A percentile compares a stretch with the other conserved stretches of the same genome.
phyloP scores from a whole-genome alignment of 2,113 vertebrate species.

The Ophiodon elongatus region DNA sequence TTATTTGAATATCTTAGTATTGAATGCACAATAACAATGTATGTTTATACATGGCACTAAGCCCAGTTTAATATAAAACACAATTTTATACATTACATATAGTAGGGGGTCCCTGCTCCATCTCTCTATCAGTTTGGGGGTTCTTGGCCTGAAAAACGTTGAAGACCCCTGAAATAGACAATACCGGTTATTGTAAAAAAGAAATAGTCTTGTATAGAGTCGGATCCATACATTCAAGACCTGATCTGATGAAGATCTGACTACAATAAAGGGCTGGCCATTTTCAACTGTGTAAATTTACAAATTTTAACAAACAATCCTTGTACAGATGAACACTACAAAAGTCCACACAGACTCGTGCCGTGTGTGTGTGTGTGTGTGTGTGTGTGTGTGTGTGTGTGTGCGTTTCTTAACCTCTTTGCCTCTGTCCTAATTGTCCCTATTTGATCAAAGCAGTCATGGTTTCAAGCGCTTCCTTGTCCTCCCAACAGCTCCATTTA shows the following conservation, averaged over 20 bases:
- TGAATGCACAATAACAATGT: too few species aligned
- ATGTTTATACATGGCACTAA: too few species aligned
- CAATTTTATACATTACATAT: too few species aligned
- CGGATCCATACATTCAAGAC: not conserved
- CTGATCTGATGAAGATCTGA: too few species aligned
- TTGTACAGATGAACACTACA: not conserved
- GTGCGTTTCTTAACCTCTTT: conserved; percentile 32
- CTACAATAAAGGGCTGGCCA: not conserved
- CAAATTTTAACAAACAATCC: not conserved
- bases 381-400: not conserved
- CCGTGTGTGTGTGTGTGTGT: not conserved
- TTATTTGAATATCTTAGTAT: too few species aligned
- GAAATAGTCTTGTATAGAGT: not conserved
- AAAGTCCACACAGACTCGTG: not conserved
- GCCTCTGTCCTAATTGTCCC: conserved; percentile 69
- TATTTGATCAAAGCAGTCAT: conserved; percentile 55
- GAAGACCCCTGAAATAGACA: too few species aligned
- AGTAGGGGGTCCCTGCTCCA: too few species aligned
- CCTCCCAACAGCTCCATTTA: conserved; percentile 69
- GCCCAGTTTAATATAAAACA: too few species aligned
- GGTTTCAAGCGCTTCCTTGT: conserved; percentile 65
- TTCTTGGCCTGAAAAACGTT: too few species aligned
- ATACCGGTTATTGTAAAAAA: not conserved
- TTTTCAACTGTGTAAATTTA: not conserved
- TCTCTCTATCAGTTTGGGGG: too few species aligned